Percentiles rank a stretch among this genome's conserved stretches.
Conservation (phyloP, 2,797 vertebrate genomes). For the Eidolon dupreanum region DNA sequence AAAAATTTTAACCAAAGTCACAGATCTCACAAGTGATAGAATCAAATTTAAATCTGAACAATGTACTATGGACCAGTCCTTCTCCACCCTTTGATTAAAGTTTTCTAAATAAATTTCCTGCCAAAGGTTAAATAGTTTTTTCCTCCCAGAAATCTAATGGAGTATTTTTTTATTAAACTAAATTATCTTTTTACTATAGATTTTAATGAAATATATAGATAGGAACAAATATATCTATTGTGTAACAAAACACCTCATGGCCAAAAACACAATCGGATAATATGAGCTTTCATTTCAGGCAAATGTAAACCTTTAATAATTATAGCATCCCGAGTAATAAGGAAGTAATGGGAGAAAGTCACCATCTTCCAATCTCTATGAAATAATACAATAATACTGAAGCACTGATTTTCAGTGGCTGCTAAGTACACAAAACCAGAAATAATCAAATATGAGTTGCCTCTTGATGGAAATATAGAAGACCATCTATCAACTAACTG, state of each 20-base stretch:
- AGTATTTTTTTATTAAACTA: not conserved
- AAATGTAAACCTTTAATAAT: not conserved
- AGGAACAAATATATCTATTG: not conserved
- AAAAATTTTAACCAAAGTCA: not conserved
- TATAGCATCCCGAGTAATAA: not conserved
- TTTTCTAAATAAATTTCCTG: not conserved
- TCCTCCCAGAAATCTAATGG: not conserved
- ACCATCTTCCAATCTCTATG: not conserved
- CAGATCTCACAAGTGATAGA: not conserved
- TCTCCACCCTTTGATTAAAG: not conserved
- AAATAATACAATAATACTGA: not conserved
- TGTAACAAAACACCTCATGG: not conserved
- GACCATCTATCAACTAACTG: not conserved
- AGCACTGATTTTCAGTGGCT: not conserved
- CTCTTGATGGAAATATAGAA: not conserved
- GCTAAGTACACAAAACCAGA: not conserved
- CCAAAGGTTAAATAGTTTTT: not conserved
- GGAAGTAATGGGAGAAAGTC: not conserved
- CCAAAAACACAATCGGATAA: not conserved
- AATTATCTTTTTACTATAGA: not conserved
- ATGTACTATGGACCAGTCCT: not conserved
- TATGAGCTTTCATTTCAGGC: not conserved
- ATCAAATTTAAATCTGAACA: not conserved
- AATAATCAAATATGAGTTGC: not conserved
- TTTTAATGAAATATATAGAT: conserved; percentile 21